Base-by-base conservation (phyloP, 2,888 invertebrate species). In the Troides oblongomaculatus region DNA sequence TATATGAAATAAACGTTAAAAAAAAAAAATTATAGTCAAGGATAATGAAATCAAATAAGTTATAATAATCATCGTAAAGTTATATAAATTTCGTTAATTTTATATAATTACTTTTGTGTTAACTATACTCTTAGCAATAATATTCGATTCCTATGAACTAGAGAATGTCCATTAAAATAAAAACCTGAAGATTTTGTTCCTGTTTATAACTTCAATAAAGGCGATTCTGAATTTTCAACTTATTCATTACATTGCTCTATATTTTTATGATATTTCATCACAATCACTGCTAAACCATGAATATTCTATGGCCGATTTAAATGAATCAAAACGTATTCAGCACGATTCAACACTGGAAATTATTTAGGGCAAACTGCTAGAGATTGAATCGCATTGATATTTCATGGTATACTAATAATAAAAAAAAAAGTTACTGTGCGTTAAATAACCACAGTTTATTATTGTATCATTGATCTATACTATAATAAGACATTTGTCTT, bases 331-430 rank as follows among this genome's bases (percentile, higher is more conserved):
- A 46, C 57, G 30, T 23, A 61, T 17, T 23, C 8, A 14, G 36
- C 53, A 30, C 30, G 61, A 61, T 30, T 61, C 62, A 57, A 58
- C 62, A 8, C 18, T 50, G 36, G 23, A 66, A 66, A 50, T 50
- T 66, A 70, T 70, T 70, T 66, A 66, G 62, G 62, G n/a, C 58
- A 70, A 23, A 62, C 36, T 25, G 30, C 25, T 60, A 17, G 7
- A 46, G 7, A 46, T 69, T 64, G 25, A 65, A 62, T 70, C 59
- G 17, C 59, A 66, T 66, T 62, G 17, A 58, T 66, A 66, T 39
- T 53, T 62, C 2, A 62, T 65, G 57, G 30, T 59, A 53, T 30
- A 18, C 21, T 36, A 46, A 30, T 69, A 58, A 65, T 62, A 60
- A 39, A 39, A 62, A 30, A 17, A 21, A 62, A 64, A 46, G 7